Base-by-base conservation (phyloP, 1,140 invertebrate genomes). In the Eurosta solidaginis region DNA sequence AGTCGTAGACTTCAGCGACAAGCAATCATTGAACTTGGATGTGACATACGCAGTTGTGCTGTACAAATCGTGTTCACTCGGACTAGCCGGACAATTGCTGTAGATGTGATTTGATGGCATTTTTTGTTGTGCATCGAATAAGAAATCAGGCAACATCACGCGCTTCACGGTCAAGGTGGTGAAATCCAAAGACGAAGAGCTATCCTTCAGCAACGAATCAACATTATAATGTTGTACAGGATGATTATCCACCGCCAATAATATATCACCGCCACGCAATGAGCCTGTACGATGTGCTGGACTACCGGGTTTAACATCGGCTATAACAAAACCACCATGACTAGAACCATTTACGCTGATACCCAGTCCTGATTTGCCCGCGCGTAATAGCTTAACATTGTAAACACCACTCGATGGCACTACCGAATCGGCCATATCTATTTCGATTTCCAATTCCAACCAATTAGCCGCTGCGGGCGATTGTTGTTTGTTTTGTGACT, bases 381-480 rank as follows among this genome's bases (percentile, higher is more conserved):
- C 92, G 83, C 96, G 95, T 0, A 94, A 92, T 12, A 98, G 88
- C 88, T 97, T 96, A 0, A 98, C 96, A 77, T 94, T 94, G 84
- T 97, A 98, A 0, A 95, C 92, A 7, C 96, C 96, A 81, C 94
- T 95, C 12, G 94, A 93, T 1, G 96, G 95, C 74, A 97, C 94
- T 22, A 98, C 95, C 0, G 95, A 92, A 81, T 97, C 95, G n/a
- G 95, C 94, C 82, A 98, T 95, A 89, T 96, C 96, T 88, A 98
- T 98, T 87, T 98, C 96, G 3, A 95, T 91, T 78, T 93, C 92
- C 20, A 93, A 80, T 50, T 93, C 91, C 2, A 96, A 88, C 90
- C 90, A 84, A 77, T 85, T 83, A 54, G 86, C 83, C 0, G 81
- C 81, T 73, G 42, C 0, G n/a, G 59, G 33, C n/a, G 59, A 20